Conservation (phyloP, 1,140 invertebrate species). For the Drosophila bocki region DNA sequence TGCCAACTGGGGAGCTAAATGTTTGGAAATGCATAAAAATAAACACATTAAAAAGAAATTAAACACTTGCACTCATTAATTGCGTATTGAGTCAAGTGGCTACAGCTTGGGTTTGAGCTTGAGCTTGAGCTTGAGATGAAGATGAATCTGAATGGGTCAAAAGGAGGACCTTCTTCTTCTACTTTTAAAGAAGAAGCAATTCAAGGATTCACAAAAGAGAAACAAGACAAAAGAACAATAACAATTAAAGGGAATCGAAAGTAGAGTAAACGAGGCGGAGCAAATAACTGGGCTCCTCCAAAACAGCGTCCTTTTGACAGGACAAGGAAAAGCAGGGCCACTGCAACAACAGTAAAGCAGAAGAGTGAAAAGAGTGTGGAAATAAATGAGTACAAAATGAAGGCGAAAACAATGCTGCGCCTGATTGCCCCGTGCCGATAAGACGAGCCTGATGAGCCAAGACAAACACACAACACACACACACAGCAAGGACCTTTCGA, state of each 20-base stretch:
- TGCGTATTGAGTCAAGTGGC: constrained; percentile 60
- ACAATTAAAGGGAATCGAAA: constrained; percentile 43
- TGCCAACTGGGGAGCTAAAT: constrained; percentile 50
- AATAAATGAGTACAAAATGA: constrained; percentile 13
- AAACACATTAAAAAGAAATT: constrained; percentile 80
- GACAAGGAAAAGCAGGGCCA: background rate
- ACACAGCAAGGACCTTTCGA: constrained; percentile 5
- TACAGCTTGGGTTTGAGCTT: background rate
- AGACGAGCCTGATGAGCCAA: constrained; percentile 53
- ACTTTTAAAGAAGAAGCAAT: constrained; percentile 1
- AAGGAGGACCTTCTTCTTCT: background rate
- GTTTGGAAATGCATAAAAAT: constrained; percentile 77
- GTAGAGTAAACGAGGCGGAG: constrained; percentile 17
- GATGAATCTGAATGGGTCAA: constrained; percentile 8
- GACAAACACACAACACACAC: constrained; percentile 27
- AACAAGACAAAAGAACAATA: constrained; percentile 11
- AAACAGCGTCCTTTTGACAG: constrained; percentile 35
- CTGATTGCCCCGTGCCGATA: constrained; percentile 68
- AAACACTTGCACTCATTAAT: constrained; percentile 71
- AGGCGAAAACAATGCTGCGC: constrained; percentile 70
- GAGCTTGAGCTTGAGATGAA: background rate
- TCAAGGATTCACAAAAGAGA: background rate
- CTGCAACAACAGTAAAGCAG: background rate
- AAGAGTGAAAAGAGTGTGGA: background rate
- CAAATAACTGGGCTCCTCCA: constrained; percentile 17